Evolutionary conservation across 2,113 vertebrate genomes (phyloP), one percentile per base, ranked within the genome.

Genomic region (Prunella himalayana): DNA sequence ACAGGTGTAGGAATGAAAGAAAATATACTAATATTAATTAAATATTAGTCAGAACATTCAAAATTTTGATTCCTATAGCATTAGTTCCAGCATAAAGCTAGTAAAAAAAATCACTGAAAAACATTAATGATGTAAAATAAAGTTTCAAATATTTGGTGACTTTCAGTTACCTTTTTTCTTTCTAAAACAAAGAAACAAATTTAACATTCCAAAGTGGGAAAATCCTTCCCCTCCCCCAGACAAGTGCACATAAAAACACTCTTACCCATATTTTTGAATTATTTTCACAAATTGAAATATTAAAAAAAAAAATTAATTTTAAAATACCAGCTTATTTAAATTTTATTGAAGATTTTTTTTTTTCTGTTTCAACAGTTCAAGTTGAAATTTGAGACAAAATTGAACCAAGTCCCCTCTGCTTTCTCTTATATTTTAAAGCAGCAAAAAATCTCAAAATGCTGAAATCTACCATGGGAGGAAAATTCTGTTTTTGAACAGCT

Each of bases 401-500:
- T 82, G 19, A 72, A 45, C 12, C 7, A 86, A 87, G 12, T 53
- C 7, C 20, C 28, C 57, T 89, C 41, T 71, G 28, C 56, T 87
- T 87, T 72, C 57, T 66, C 5, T 65, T 41, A 60, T 8, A n/a
- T n/a, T 85, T 93, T 61, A 80, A 88, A 88, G 28, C 37, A 77
- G 28, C 68, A 90, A 81, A n/a, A 47, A 78, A 68, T 87, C 88
- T 42, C 50, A 30, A 87, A 89, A 82, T 87, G 57, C 45, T 89
- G 65, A 85, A 82, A 89, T 79, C 21, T 91, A 56, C n/a, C 61
- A 87, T 30, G 28, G 69, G 68, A 93, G 51, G 6, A 95, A 81
- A 93, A 75, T 35, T 82, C 23, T 75, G 8, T 47, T 94, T 95
- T 83, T 94, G 70, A 96, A 96, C 71, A 86, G 79, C 92, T 96